Base-by-base conservation (phyloP, 2,113 vertebrate genomes). In the Vireo altiloquus region DNA sequence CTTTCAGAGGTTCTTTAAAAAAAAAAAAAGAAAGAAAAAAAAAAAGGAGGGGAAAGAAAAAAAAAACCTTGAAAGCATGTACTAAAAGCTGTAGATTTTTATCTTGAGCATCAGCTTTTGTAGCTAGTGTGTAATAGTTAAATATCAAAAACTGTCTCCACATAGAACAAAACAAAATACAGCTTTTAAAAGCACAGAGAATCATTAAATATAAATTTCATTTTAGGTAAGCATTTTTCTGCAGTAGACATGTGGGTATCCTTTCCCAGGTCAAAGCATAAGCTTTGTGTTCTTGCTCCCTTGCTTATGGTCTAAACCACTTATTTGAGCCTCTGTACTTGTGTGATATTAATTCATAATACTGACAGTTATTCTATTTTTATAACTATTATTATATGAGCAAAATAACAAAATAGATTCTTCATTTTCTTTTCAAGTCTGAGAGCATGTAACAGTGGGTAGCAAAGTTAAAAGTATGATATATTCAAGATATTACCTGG, bases 281-380 rank as follows among this genome's bases (percentile, higher is more conserved):
- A 77, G 44, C 56, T 85, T 60, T 87, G 52, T 72, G 30, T 47
- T 94, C 49, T 69, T 94, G 27, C 35, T 84, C 40, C 44, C 88
- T 75, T 9, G n/a, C 64, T 79, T 86, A 39, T 71, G 50, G 75
- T 31, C 39, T 35, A 47, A 75, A 64, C 66, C 21, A 84, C 49
- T 74, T 86, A 71, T 89, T 95, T 90, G n/a, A 92, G 64, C 18
- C 52, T 78, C 66, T 47, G 33, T 83, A 39, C 37, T 83, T 71
- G 18, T 60, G 28, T 92, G 76, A 69, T 92, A 89, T 56, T 90
- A 96, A 94, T 94, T 96, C 90, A 50, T 47, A 74, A 78, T 68
- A 83, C 50, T 90, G 96, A 91, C 80, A 94, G 90, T 87, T 94
- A 92, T 93, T 96, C 92, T 93, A 42, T 95, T 94, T 95, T 90